These are phyloP conservation scores for Caretta caretta DNA, from an alignment of 2,113 vertebrate genomes.

Conservation along the genomic window DNA sequence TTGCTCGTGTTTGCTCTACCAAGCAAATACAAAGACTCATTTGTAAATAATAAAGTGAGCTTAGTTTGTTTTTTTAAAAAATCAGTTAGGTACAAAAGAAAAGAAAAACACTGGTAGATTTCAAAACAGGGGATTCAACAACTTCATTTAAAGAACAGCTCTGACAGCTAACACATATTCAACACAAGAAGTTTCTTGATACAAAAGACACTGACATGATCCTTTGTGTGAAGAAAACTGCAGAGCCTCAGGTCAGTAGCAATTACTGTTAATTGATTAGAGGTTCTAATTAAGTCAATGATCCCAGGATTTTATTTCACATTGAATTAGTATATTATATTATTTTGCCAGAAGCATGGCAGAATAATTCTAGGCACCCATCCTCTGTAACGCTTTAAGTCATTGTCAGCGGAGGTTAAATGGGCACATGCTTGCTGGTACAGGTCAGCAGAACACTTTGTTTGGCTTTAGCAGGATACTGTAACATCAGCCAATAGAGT, in stretches of 20 bases:
- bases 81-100: neutral
- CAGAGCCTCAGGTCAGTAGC: constrained; percentile 27
- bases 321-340: constrained; percentile 29
- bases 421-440: constrained; percentile 22
- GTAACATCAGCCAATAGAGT: neutral
- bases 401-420: constrained; percentile 20
- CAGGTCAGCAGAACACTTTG: constrained; percentile 2
- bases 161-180: neutral
- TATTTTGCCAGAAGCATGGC: constrained; percentile 39
- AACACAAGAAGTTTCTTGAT: neutral
- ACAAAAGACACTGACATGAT: neutral
- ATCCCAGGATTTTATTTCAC: constrained; percentile 40
- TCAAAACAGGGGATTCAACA: constrained; percentile 9
- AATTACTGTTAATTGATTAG: constrained; percentile 46
- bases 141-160: constrained; percentile 28
- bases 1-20: neutral
- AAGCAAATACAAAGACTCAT: neutral
- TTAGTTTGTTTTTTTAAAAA: neutral
- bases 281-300: constrained; percentile 63
- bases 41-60: neutral
- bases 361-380: constrained; percentile 27
- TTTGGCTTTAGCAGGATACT: neutral
- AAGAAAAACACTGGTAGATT: neutral
- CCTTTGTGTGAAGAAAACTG: neutral
- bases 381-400: neutral